These are phyloP conservation scores for Mormoops blainvillei DNA, from an alignment of 2,113 vertebrate species.

Conservation along the genomic window DNA sequence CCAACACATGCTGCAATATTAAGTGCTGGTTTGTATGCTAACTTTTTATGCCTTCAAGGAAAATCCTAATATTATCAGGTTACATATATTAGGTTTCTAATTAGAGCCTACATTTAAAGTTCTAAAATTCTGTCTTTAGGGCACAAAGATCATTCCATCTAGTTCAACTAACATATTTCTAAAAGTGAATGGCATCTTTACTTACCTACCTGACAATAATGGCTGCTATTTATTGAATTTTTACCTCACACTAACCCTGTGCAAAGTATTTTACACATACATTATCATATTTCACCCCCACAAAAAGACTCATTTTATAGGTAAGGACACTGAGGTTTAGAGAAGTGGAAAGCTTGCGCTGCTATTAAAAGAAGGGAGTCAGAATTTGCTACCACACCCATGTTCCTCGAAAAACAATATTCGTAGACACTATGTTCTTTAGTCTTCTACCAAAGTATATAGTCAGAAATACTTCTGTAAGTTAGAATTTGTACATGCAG, in stretches of 20 bases:
- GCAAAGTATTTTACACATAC: constrained; percentile 11
- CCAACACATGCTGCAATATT: neutral
- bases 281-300: neutral
- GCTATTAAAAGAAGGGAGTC: neutral
- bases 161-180: constrained; percentile 55
- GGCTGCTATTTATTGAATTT: constrained; percentile 1
- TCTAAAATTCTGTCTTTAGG: constrained; percentile 54
- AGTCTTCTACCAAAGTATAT: neutral
- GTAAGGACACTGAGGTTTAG: neutral
- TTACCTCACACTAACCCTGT: constrained; percentile 21
- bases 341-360: neutral
- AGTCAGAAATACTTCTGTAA: neutral
- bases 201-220: neutral
- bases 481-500: neutral
- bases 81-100: constrained; percentile 46
- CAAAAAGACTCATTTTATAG: neutral
- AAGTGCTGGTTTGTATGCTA: constrained; percentile 39
- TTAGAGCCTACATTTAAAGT: constrained; percentile 33
- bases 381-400: neutral
- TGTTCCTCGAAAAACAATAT: neutral
- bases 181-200: constrained; percentile 6
- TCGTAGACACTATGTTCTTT: neutral
- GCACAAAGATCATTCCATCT: constrained; percentile 36
- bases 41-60: constrained; percentile 53
- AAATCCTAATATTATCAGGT: constrained; percentile 51